Conservation (phyloP, 1,140 invertebrate genomes). For the Leptopilina clavipes region DNA sequence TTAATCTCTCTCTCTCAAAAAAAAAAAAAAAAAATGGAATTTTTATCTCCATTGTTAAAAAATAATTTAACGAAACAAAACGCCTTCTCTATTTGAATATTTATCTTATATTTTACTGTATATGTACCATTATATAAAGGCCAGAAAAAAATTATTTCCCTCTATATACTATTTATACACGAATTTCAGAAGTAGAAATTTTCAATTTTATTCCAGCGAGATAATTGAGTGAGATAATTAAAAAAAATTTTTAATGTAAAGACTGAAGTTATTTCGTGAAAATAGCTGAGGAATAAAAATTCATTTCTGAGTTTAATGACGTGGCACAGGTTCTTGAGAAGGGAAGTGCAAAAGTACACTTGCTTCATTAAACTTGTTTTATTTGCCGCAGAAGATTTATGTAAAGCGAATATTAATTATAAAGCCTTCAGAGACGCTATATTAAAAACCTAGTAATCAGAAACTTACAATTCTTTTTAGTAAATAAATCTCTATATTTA, state of each 20-base stretch:
- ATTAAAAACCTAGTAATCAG: background rate
- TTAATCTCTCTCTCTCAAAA: no score
- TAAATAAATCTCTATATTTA: background rate
- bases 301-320: background rate
- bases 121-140: no score
- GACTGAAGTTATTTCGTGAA: background rate
- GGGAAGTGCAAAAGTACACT: background rate
- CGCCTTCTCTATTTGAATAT: no score
- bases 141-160: no score
- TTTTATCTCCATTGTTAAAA: background rate
- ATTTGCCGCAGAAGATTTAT: conserved; percentile 16
- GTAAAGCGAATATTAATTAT: conserved; percentile 17
- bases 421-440: background rate
- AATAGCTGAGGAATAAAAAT: background rate
- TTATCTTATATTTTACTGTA: no score
- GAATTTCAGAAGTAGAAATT: no score
- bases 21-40: no score
- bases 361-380: conserved; percentile 20
- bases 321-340: background rate
- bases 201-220: background rate
- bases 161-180: no score
- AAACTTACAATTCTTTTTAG: background rate
- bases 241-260: background rate
- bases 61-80: no score
- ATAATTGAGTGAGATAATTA: conserved; percentile 4